Evolutionary conservation across 1,140 invertebrate species (phyloP), one percentile per base, ranked within the genome.

Genomic region (Drosophila kanapiae): DNA sequence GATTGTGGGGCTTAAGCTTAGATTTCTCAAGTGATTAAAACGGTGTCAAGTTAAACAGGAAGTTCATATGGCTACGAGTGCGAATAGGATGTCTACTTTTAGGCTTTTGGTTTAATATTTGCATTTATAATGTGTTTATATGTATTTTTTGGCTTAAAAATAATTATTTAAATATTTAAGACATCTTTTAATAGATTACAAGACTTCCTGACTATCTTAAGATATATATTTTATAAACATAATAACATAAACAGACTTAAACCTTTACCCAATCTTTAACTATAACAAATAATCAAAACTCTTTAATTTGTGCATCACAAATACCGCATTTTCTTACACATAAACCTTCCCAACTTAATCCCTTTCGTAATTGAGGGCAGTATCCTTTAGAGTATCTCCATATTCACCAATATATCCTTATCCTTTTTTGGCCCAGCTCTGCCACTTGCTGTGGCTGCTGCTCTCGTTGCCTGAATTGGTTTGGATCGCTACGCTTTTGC

Each of bases 401-500:
- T 27, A 9, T 56, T 59, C 71, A 31, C 7, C 13, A 11, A 11
- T 35, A 7, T 1, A 5, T 33, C 18, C 6, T 6, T 7, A 38
- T 27, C 33, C 38, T 13, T 49, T 57, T 45, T 40, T 35, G 37
- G n/a, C 48, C 67, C 54, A 31, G 4, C 47, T 53, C 29, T 67
- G 61, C 65, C 43, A 58, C 47, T 70, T 59, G 45, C 38, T 51
- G 53, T 27, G 38, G 67, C 14, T 56, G 37, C 35, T 58, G 42
- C 49, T 57, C 53, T 57, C 68, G 27, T 48, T 78, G 61, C 47
- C 61, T 48, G 71, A 63, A 71, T 79, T 71, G 67, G 65, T 78
- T 77, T 49, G 75, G 57, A 51, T 78, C 48, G 75, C 48, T 62
- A 16, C 63, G 62, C 72, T 76, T 49, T 69, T 88, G 84, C 84